A percentile compares a stretch with the other conserved stretches of the same genome.
Evolutionary conservation across 2,113 vertebrate species (phyloP).

Genomic region (Menidia beryllina): DNA sequence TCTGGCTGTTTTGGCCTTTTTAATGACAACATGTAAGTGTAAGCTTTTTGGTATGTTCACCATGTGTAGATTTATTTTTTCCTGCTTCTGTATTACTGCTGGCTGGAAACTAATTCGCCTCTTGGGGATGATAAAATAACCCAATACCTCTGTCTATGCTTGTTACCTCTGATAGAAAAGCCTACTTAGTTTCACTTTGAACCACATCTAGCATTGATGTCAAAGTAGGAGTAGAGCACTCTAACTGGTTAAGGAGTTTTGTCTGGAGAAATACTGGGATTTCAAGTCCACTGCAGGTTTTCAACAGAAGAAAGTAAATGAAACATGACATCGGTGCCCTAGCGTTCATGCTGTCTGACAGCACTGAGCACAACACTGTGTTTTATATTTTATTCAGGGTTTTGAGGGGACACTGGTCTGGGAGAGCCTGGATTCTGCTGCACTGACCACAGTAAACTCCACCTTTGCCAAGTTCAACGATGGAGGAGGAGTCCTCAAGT

Average conservation of each 20-base stretch:
- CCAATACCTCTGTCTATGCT: not conserved
- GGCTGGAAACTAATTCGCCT: not conserved
- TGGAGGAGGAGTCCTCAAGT: conserved; percentile 92
- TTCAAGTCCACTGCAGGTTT: not conserved
- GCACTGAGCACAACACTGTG: not conserved
- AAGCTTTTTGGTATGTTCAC: not conserved
- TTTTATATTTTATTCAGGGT: conserved; percentile 80
- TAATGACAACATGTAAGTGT: not conserved
- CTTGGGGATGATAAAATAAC: not conserved
- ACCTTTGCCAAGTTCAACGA: conserved; percentile 86
- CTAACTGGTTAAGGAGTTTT: no score
- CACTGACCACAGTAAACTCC: conserved; percentile 86
- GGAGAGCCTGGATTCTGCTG: conserved; percentile 89
- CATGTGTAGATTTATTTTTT: not conserved
- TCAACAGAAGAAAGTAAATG: not conserved
- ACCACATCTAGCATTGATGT: no score
- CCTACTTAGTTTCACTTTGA: not conserved
- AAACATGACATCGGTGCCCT: not conserved
- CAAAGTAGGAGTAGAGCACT: no score
- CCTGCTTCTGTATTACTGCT: not conserved
- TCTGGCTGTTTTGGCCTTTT: not conserved
- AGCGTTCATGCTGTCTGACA: not conserved
- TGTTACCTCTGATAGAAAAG: not conserved
- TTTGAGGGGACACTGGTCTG: conserved; percentile 97
- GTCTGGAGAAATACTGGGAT: no score